Evolutionary conservation across 2,113 vertebrate genomes (phyloP), one percentile per base, ranked within the genome.

Genomic region (Brachyhypopomus gauderio): DNA sequence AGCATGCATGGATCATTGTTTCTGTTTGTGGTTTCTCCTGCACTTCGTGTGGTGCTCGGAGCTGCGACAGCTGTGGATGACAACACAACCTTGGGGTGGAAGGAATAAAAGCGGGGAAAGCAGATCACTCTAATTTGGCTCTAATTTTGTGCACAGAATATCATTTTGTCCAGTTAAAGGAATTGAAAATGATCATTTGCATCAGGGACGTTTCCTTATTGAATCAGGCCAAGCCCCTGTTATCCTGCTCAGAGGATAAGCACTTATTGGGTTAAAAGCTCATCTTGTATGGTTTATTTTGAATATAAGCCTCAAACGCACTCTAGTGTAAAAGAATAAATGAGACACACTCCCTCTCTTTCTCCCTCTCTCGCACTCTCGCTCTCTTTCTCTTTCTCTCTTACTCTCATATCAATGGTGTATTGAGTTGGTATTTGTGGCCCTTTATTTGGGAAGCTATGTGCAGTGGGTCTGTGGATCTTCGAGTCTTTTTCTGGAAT

Each of bases 401-500:
- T 86, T 88, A 87, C 85, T 75, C 25, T 88, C 84, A 89, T 94
- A 95, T 97, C 96, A 97, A 96, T 97, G 96, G 96, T 96, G 94
- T 96, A 96, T 96, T 91, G 93, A 96, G 95, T 95, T 92, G 89
- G 92, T 96, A 95, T 99, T 98, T 98, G 96, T 96, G 92, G 94
- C 94, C 94, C 96, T 96, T 95, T 96, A 95, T 97, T 96, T 97
- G 94, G 95, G 93, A 83, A 96, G 95, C 97, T 96, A 94, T 96
- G 96, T 96, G 96, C 95, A 96, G 96, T 95, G 93, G 96, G 96
- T 97, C 96, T 97, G 96, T 94, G 95, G 95, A 96, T 98, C 94
- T 95, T 95, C 92, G 93, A 96, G 96, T 98, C 96, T 95, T 97
- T 93, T 94, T 98, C 96, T 98, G 96, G 98, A 98, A 97, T 97